These are phyloP conservation scores for Taenaris catops DNA, from an alignment of 2,888 invertebrate species.

Conservation along the genomic window DNA sequence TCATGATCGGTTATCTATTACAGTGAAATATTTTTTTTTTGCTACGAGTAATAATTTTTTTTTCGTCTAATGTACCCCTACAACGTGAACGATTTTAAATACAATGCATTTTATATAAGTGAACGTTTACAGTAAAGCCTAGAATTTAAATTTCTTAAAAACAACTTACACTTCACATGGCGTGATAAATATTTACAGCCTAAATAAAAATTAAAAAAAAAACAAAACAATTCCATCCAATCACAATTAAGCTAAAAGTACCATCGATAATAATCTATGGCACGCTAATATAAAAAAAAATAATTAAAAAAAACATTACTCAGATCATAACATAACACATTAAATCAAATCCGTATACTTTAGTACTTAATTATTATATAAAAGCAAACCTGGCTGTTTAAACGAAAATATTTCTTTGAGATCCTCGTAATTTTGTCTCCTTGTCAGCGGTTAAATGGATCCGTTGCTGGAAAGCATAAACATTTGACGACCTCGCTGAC, in stretches of 20 bases:
- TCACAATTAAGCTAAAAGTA: slow-evolving; percentile 32
- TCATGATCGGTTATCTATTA: slow-evolving; percentile 27
- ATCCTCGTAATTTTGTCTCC: slow-evolving; percentile 19
- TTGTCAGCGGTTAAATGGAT: slow-evolving; percentile 17
- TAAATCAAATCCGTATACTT: slow-evolving; percentile 32
- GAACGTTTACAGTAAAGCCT: slow-evolving; percentile 62
- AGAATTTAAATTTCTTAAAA: slow-evolving; percentile 46
- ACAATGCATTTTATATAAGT: slow-evolving; percentile 48
- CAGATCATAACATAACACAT: slow-evolving; percentile 42
- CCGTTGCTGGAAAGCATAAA: too few species aligned
- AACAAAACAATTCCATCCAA: slow-evolving; percentile 46
- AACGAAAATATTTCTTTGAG: slow-evolving; percentile 22
- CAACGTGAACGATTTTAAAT: slow-evolving; percentile 74
- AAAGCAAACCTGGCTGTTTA: slow-evolving; percentile 20
- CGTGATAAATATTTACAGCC: slow-evolving; percentile 71
- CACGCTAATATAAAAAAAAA: slow-evolving; percentile 29
- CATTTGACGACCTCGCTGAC: too few species aligned
- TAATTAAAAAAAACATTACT: slow-evolving; percentile 28
- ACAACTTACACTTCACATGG: slow-evolving; percentile 57
- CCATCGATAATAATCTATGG: slow-evolving; percentile 35
- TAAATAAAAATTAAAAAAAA: too few species aligned
- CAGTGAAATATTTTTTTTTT: slow-evolving; percentile 43
- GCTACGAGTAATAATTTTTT: slow-evolving; percentile 42
- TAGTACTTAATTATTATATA: slow-evolving; percentile 23
- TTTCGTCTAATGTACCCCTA: slow-evolving; percentile 57